Evolutionary conservation across 2,888 invertebrate species (phyloP).

Genomic region (Lucinisca nassula): DNA sequence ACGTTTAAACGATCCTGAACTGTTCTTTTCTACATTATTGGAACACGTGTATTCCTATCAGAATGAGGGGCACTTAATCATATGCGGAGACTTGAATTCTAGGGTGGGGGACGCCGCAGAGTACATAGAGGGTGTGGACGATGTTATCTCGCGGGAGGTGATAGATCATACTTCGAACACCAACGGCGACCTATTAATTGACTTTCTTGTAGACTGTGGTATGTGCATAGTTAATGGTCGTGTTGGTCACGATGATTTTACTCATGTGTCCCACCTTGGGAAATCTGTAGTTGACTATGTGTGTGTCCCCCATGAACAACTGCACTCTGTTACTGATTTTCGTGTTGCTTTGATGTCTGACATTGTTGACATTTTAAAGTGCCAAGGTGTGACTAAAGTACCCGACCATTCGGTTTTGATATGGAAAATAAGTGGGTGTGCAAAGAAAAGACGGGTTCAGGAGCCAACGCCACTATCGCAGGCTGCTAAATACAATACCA

Average conservation of each 20-base stretch:
- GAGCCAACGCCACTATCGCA: too few species aligned
- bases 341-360: not conserved
- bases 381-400: not conserved
- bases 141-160: too few species aligned
- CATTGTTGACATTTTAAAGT: not conserved
- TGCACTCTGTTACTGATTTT: not conserved
- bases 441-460: too few species aligned
- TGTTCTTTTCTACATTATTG: too few species aligned
- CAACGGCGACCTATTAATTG: conserved; percentile 8
- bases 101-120: too few species aligned
- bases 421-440: too few species aligned
- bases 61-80: too few species aligned
- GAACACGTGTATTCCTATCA: too few species aligned
- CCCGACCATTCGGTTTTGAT: not conserved
- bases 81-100: too few species aligned
- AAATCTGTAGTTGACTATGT: conserved; percentile 20
- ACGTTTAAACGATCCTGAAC: too few species aligned
- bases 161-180: not conserved
- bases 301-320: conserved; percentile 2
- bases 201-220: conserved; percentile 19
- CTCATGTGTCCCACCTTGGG: conserved; percentile 7
- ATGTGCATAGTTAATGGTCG: conserved; percentile 7
- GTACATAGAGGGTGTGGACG: too few species aligned
- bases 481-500: not conserved
- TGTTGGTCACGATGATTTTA: conserved; percentile 1